Evolutionary conservation across 2,888 invertebrate genomes (phyloP), one percentile per base, ranked within the genome.

Genomic region (Steromphala cineraria): DNA sequence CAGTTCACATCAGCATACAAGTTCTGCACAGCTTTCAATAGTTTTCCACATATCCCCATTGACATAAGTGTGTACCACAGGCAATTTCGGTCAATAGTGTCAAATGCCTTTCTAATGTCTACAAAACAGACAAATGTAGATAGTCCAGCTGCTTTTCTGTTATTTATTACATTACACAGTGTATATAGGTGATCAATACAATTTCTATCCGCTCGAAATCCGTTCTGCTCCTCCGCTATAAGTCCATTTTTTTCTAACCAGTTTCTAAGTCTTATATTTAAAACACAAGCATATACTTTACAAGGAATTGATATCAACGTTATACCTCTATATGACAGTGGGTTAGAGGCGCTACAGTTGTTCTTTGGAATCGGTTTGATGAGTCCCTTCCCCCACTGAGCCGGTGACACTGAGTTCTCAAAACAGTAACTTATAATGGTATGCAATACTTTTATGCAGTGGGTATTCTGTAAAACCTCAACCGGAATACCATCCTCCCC

Each of bases 311-410:
- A 53, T 7, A 3, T 53, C 4, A 53, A 15, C 2, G 5, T 53
- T 3, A 53, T 53, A 53, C 53, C 53, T 19, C 53, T 53, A 53
- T 53, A 53, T 17, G 53, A 53, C 4, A 53, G 13, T 53, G 53
- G 53, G 13, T 7, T 2, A 17, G n/a, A n/a, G n/a, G 19, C n/a
- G 36, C 8, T 36, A 4, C 46, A 19, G 1, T 52, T 67, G n/a
- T 24, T 21, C 62, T 81, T 81, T 0, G 15, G 46, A 52, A 82
- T 82, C 5, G 77, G 79, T 53, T 76, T 76, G 19, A 82, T 79
- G 24, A 79, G 67, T 4, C 76, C 71, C 5, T 21, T 79, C 7
- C 19, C 55, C 79, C 75, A 82, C 36, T 77, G 21, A n/a, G n/a
- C 21, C 17, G 80, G 80, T 36, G 36, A 36, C 36, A 36, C 36